Conservation (phyloP, 2,888 invertebrate genomes). For the Agonum fuliginosum region DNA sequence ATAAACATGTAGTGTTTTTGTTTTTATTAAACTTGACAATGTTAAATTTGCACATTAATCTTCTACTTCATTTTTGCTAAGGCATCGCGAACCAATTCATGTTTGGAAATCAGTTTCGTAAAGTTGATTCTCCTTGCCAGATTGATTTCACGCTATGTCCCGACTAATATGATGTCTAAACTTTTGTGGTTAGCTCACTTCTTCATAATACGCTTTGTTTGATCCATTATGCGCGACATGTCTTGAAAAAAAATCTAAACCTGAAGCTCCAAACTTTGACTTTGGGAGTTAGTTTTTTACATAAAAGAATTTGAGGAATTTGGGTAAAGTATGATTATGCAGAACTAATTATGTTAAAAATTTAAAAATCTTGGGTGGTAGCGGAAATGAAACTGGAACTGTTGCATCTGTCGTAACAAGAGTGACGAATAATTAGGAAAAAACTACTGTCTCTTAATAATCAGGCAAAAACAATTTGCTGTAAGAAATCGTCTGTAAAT, state of each 20-base stretch:
- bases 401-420: not conserved
- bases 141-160: conserved; percentile 58
- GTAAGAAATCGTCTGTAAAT: not conserved
- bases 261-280: not conserved
- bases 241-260: conserved; percentile 32
- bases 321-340: conserved; percentile 8
- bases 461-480: not conserved
- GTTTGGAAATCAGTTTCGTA: conserved; percentile 19
- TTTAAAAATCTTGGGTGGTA: conserved; percentile 9
- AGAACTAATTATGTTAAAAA: conserved; percentile 35
- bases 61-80: not conserved
- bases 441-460: not conserved
- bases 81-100: not conserved
- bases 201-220: not conserved
- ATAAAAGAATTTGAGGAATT: conserved; percentile 18
- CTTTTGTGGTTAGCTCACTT: conserved; percentile 48
- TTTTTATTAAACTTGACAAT: too few species aligned
- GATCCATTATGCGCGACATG: not conserved
- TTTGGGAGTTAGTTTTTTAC: conserved; percentile 9
- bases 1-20: too few species aligned
- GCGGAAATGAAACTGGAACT: not conserved
- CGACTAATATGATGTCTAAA: conserved; percentile 54
- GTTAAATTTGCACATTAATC: not conserved
- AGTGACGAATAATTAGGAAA: not conserved
- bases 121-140: conserved; percentile 39